Evolutionary conservation across 2,888 invertebrate species (phyloP), one percentile per base, ranked within the genome.

Genomic region (Asteroscopus sphinx): DNA sequence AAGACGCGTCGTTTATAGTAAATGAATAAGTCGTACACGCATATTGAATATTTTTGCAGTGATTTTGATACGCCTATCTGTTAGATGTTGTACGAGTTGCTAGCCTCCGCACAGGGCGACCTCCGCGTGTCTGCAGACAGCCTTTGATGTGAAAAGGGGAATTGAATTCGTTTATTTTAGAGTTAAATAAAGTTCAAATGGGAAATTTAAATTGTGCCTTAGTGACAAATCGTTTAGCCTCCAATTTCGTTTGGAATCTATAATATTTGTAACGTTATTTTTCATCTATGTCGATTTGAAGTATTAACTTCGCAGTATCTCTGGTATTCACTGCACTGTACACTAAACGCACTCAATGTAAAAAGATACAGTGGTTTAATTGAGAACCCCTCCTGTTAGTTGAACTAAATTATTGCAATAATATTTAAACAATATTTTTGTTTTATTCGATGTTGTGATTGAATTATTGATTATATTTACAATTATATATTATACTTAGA

Each of bases 201-300:
- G 86, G 83, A 92, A 90, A 90, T 87, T 90, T 88, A 91, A 92
- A 93, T 93, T 92, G 93, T 94, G 93, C 93, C 93, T 94, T 94
- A 93, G 93, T 89, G 91, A 86, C 80, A 83, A 86, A 87, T 86
- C 77, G 85, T 83, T 88, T 87, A 87, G 84, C 86, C 81, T 82
- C 83, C 85, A 86, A 87, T 90, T 90, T 87, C 74, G 77, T 88
- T 88, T 86, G 86, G 83, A 82, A 81, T 81, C 81, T 76, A 73
- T 66, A 68, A 65, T 61, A 64, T 47, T 68, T 71, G 69, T 71
- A 63, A 66, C 54, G 68, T 78, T 76, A 68, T 73, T 78, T 21
- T 76, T 73, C 68, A 65, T 69, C 61, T 59, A 66, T 67, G 63
- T 72, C 70, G 60, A 70, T 73, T 73, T 49, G 79, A 79, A 81